Evolutionary conservation across 2,797 vertebrate genomes (phyloP).

Genomic region (Coreius guichenoti): DNA sequence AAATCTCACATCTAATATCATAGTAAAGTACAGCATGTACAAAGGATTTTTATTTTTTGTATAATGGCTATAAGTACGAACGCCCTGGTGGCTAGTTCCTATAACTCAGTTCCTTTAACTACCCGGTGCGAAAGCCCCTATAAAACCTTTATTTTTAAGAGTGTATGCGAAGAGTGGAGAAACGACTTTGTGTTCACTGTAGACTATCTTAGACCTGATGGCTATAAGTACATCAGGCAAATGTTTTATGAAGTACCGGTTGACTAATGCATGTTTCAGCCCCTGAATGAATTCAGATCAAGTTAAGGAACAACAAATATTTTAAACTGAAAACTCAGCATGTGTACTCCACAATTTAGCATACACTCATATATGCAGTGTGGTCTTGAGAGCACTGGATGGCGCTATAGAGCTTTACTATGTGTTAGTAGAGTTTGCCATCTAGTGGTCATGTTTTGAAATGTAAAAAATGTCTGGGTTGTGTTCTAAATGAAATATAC

Average conservation of each 20-base stretch:
- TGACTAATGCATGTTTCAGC: background rate
- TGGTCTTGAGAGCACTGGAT: background rate
- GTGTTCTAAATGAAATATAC: background rate
- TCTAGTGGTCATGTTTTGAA: constrained; percentile 43
- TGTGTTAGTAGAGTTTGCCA: constrained; percentile 30
- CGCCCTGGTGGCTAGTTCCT: too few species aligned
- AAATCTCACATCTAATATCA: background rate
- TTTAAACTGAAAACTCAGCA: background rate
- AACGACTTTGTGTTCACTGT: background rate
- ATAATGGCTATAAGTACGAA: too few species aligned
- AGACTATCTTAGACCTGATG: background rate
- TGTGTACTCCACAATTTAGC: background rate
- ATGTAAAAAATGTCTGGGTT: background rate
- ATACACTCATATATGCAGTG: background rate
- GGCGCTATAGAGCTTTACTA: background rate
- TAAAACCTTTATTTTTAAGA: background rate
- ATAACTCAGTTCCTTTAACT: too few species aligned
- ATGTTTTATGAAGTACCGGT: background rate
- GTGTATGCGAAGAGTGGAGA: background rate
- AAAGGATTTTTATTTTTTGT: background rate
- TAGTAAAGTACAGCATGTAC: background rate
- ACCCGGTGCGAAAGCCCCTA: too few species aligned
- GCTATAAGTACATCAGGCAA: background rate
- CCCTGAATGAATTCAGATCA: background rate
- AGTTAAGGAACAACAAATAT: background rate